These are phyloP conservation scores for Pristis pectinata DNA, from an alignment of 2,797 vertebrate species.

Conservation along the genomic window DNA sequence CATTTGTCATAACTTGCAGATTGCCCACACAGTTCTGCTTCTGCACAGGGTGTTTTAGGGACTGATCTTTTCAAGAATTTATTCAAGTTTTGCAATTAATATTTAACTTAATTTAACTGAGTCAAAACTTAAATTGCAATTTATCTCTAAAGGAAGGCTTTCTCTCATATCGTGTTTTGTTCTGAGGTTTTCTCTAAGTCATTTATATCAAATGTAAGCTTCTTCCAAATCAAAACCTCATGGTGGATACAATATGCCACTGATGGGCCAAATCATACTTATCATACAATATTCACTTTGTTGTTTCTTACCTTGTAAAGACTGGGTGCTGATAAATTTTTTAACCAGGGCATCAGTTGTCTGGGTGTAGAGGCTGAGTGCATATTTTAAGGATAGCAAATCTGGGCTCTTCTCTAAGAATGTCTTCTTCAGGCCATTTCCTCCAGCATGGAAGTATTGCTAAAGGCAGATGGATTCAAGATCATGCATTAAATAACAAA, in stretches of 20 bases:
- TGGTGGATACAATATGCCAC: not conserved
- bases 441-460: slow-evolving; percentile 99
- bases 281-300: not conserved
- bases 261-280: not conserved
- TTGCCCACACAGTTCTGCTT: too few relatives aligned
- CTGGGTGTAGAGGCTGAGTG: slow-evolving; percentile 96
- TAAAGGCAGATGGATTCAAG: slow-evolving; percentile 48
- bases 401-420: slow-evolving; percentile 95
- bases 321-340: slow-evolving; percentile 95
- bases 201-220: not conserved
- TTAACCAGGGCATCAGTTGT: slow-evolving; percentile 94
- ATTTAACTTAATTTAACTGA: not conserved
- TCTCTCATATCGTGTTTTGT: not conserved
- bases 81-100: too few relatives aligned
- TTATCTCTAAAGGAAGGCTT: not conserved
- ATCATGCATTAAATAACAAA: not conserved
- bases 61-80: too few relatives aligned
- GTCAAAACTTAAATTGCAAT: not conserved
- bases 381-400: slow-evolving; percentile 87
- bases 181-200: not conserved
- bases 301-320: slow-evolving; percentile 76
- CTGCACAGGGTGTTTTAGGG: too few relatives aligned
- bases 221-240: not conserved
- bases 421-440: slow-evolving; percentile 93
- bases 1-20: too few relatives aligned